These are phyloP conservation scores for Hyalella azteca DNA, from an alignment of 2,888 invertebrate species.

Conservation along the genomic window DNA sequence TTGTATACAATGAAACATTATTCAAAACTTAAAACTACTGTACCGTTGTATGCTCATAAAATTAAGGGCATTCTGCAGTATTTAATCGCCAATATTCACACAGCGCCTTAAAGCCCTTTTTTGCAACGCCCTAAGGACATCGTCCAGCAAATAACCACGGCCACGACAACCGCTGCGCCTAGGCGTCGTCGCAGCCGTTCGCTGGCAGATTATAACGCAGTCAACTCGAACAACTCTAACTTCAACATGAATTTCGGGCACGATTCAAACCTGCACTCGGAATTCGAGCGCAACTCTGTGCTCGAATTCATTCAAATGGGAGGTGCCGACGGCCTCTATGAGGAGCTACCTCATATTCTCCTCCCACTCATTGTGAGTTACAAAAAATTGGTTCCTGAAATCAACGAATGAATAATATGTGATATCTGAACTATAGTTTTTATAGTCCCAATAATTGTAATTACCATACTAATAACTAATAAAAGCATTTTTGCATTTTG, in stretches of 20 bases:
- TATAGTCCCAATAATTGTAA: no score
- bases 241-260: not conserved
- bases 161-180: not conserved
- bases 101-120: no score
- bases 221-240: not conserved
- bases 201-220: not conserved
- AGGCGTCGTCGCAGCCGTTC: not conserved
- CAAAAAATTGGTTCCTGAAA: no score
- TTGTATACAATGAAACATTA: no score
- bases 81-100: no score
- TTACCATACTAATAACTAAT: no score
- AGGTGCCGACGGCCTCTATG: conserved; percentile 47
- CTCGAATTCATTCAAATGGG: conserved; percentile 50
- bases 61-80: no score
- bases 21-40: no score
- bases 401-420: no score
- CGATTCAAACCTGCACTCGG: conserved; percentile 1
- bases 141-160: conserved; percentile 47
- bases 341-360: conserved; percentile 49
- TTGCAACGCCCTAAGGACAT: conserved; percentile 51
- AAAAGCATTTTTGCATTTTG: no score
- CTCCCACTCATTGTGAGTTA: conserved; percentile 49
- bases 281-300: conserved; percentile 13
- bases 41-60: no score
- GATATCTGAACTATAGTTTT: no score